Percentiles rank a stretch among this genome's conserved stretches.
These are phyloP conservation scores for Vanacampus margaritifer DNA, from an alignment of 2,113 vertebrate species.

Conservation along the genomic window DNA sequence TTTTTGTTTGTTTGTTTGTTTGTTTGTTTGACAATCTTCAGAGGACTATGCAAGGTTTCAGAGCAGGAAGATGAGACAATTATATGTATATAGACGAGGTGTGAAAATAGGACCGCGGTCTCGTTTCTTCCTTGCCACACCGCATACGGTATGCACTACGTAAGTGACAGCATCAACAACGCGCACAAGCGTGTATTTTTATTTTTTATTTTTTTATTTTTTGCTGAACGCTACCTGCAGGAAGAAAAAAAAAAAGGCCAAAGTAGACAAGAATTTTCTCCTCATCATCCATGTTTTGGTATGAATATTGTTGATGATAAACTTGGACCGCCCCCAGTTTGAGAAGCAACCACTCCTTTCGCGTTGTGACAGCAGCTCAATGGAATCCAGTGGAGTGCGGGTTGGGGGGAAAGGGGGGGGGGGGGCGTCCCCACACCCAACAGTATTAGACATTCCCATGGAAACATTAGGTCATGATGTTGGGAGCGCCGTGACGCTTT, in stretches of 20 bases:
- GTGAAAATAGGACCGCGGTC: background rate
- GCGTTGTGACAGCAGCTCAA: constrained; percentile 44
- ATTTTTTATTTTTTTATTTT: background rate
- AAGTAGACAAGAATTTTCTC: background rate
- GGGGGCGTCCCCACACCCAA: constrained; percentile 1
- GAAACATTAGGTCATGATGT: constrained; percentile 72
- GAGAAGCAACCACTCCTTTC: background rate
- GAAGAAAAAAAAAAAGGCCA: background rate
- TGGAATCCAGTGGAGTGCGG: constrained; percentile 45
- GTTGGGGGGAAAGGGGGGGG: background rate
- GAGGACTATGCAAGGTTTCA: constrained; percentile 69
- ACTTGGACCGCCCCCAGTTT: background rate
- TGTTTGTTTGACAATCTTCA: constrained; percentile 72
- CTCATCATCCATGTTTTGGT: constrained; percentile 1
- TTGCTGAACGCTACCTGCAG: background rate
- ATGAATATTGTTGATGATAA: constrained; percentile 1
- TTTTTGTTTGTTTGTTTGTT: constrained; percentile 50
- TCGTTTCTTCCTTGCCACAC: background rate
- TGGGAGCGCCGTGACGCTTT: constrained; percentile 43
- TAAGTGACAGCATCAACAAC: background rate
- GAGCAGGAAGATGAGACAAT: background rate
- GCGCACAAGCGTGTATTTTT: background rate
- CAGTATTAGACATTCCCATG: constrained; percentile 12
- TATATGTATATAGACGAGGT: background rate
- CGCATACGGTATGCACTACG: constrained; percentile 1